A percentile compares a stretch with the other conserved stretches of the same genome.
Evolutionary conservation across 2,888 invertebrate species (phyloP).

Genomic region (Odontothrips loti): DNA sequence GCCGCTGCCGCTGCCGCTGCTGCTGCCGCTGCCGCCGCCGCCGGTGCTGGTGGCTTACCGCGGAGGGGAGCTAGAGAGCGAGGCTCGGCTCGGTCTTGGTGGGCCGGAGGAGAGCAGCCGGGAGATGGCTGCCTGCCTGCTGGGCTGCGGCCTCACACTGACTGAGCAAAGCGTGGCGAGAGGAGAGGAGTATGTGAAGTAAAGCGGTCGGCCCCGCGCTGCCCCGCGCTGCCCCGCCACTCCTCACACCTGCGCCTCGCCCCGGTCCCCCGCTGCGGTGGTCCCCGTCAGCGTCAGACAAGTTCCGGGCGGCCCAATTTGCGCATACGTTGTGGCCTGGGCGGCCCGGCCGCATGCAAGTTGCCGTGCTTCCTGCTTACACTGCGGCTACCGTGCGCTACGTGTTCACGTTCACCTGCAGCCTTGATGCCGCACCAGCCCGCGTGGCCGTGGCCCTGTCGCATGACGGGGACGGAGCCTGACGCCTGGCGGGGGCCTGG

Average conservation of each 20-base stretch:
- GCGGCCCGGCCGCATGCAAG: background rate
- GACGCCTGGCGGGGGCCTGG: background rate
- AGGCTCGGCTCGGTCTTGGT: too few species aligned
- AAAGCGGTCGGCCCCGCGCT: background rate
- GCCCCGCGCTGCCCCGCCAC: background rate
- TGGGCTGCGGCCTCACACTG: too few species aligned
- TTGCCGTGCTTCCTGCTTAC: background rate
- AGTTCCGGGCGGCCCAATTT: background rate
- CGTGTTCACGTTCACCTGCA: background rate
- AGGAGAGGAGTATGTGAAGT: too few species aligned
- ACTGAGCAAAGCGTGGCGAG: too few species aligned
- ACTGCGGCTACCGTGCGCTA: background rate
- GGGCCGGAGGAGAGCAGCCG: too few species aligned
- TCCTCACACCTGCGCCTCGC: background rate
- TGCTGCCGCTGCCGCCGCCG: too few species aligned
- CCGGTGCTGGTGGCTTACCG: too few species aligned
- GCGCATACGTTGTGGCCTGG: background rate
- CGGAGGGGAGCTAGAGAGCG: too few species aligned
- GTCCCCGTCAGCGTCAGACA: background rate
- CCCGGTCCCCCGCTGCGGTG: background rate
- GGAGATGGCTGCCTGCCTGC: too few species aligned
- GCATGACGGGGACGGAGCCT: background rate
- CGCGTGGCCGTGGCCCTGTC: background rate
- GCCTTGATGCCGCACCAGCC: slow-evolving; percentile 19
- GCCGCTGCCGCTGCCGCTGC: too few species aligned